Evolutionary conservation across 2,888 invertebrate genomes (phyloP), one percentile per base, ranked within the genome.

Genomic region (Heliconius aoede): DNA sequence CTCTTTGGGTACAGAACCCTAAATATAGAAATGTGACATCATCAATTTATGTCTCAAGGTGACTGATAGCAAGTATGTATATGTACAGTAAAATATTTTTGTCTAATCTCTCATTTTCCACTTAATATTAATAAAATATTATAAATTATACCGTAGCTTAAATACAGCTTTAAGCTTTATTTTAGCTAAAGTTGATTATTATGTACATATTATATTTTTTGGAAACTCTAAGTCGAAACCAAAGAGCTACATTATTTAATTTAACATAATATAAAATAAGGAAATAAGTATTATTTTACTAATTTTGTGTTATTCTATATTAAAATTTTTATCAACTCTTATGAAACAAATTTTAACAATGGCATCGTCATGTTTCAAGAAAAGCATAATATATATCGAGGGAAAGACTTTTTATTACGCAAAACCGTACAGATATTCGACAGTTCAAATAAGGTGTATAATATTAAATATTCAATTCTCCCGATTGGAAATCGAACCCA

Each of bases 31-130:
- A 61, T 61, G 26, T 61, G 26, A 21, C 21, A 21, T 62, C 8
- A 30, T 15, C 61, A 30, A 21, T 11, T 62, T 30, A 30, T 62
- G 21, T 62, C 62, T 62, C 55, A 62, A 62, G 30, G 62, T 62
- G 62, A 62, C 62, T 62, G 62, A 62, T 62, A 62, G 62, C 30
- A 62, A 30, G 30, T 62, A 62, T 62, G 26, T 61, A 28, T 18
- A 28, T 61, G 26, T 61, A 26, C 15, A 28, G 18, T 61, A 61
- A 26, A 21, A 21, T 62, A 30, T 62, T 62, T 2, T 62, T 30
- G 9, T 62, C 4, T 62, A 62, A 36, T 15, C 13, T 65, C 24
- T 40, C 15, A 40, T 36, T 65, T 36, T 24, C 36, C 15, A 64
- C 11, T 24, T 24, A 36, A 24, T 65, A 24, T 36, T 1, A n/a